phyloP scores from a whole-genome alignment of 2,888 invertebrate genomes.

The Acanthosoma haemorrhoidale region DNA sequence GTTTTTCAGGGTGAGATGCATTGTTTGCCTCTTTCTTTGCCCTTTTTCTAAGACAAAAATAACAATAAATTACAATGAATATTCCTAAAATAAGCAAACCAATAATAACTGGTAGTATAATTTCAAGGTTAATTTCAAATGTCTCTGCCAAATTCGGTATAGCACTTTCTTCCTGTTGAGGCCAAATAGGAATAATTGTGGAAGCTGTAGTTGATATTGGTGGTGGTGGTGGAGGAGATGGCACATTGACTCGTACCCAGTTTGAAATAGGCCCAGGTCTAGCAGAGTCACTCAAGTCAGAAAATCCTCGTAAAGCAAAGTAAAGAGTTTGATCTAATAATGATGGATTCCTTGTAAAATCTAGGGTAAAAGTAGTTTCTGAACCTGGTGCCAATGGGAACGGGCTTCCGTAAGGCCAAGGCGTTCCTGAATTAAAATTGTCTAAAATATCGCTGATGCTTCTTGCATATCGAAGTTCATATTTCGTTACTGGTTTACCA shows the following conservation, averaged over 20 bases:
- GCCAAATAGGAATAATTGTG: constrained; percentile 44
- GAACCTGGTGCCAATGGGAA: constrained; percentile 52
- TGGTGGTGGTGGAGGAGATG: constrained; percentile 52
- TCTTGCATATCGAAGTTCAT: constrained; percentile 51
- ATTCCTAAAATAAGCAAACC: constrained; percentile 49
- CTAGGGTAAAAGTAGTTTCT: constrained; percentile 51
- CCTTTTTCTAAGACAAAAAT: constrained; percentile 50
- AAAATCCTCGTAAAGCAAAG: constrained; percentile 52
- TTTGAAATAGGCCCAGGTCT: constrained; percentile 52
- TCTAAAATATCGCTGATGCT: constrained; percentile 44
- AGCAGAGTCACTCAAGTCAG: constrained; percentile 46
- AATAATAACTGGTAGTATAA: constrained; percentile 50
- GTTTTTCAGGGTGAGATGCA: constrained; percentile 41
- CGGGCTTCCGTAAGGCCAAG: constrained; percentile 49
- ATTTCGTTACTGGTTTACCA: constrained; percentile 50
- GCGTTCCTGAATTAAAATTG: constrained; percentile 44
- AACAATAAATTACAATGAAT: constrained; percentile 48
- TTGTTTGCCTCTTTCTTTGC: constrained; percentile 40
- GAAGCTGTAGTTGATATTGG: constrained; percentile 47
- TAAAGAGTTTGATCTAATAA: constrained; percentile 51
- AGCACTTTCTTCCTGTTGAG: constrained; percentile 44
- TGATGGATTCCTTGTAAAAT: constrained; percentile 49
- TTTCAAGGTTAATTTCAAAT: constrained; percentile 48
- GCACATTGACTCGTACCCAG: constrained; percentile 52
- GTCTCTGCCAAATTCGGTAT: constrained; percentile 47